A percentile compares a stretch with the other conserved stretches of the same genome.
These are phyloP conservation scores for Papilio gigon DNA, from an alignment of 2,888 invertebrate genomes.

Conservation along the genomic window DNA sequence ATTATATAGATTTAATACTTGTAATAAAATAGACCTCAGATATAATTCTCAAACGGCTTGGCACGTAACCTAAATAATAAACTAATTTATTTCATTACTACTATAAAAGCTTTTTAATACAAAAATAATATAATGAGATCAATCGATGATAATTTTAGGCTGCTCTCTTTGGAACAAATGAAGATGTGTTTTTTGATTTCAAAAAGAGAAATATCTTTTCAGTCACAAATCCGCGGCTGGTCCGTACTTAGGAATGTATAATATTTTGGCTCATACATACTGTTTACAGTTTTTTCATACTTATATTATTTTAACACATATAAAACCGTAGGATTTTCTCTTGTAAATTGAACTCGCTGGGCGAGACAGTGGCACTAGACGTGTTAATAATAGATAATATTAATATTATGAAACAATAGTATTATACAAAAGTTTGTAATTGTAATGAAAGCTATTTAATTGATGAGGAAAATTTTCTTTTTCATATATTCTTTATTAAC, in stretches of 20 bases:
- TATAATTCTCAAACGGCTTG: slow-evolving; percentile 62
- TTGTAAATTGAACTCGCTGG: too few relatives aligned
- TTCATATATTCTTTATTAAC: too few relatives aligned
- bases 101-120: slow-evolving; percentile 77
- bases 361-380: background rate
- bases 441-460: too few relatives aligned
- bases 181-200: slow-evolving; percentile 47
- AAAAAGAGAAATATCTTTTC: slow-evolving; percentile 40
- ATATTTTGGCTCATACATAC: background rate
- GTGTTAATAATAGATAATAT: too few relatives aligned
- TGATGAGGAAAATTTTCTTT: too few relatives aligned
- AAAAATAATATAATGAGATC: slow-evolving; percentile 80
- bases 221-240: slow-evolving; percentile 20
- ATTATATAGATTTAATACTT: slow-evolving; percentile 56
- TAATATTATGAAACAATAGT: too few relatives aligned
- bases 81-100: slow-evolving; percentile 59
- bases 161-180: slow-evolving; percentile 81
- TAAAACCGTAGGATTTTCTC: background rate
- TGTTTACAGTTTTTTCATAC: background rate
- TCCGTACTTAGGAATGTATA: slow-evolving; percentile 28
- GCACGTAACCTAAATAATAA: slow-evolving; percentile 64
- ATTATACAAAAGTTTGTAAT: too few relatives aligned
- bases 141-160: slow-evolving; percentile 81
- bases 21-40: slow-evolving; percentile 58
- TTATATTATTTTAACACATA: background rate